A percentile compares a stretch with the other conserved stretches of the same genome.
These are phyloP conservation scores for Salvator merianae DNA, from an alignment of 2,113 vertebrate genomes.

Conservation along the genomic window DNA sequence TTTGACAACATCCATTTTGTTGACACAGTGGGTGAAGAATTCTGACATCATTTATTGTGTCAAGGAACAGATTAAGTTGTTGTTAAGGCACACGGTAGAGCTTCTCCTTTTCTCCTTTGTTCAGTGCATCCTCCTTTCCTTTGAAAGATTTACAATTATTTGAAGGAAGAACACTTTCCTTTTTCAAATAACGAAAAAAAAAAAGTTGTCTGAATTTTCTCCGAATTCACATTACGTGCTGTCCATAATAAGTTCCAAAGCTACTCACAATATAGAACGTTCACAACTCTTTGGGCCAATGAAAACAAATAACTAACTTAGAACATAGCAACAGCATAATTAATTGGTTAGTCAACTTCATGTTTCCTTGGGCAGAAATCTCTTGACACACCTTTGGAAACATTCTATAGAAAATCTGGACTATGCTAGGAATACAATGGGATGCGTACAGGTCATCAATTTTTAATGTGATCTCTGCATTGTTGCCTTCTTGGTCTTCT, in stretches of 20 bases:
- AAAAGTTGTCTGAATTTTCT: slow-evolving; percentile 44
- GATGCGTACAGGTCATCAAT: no score
- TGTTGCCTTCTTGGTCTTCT: no score
- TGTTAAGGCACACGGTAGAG: slow-evolving; percentile 67
- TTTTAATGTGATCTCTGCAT: no score
- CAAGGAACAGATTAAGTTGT: slow-evolving; percentile 73
- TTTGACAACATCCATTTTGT: slow-evolving; percentile 77
- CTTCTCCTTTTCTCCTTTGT: slow-evolving; percentile 49
- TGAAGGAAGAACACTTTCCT: slow-evolving; percentile 48
- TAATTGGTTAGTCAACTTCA: neutral
- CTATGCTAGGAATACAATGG: no score
- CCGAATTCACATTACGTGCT: slow-evolving; percentile 20
- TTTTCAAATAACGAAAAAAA: slow-evolving; percentile 49
- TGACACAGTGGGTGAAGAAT: slow-evolving; percentile 73
- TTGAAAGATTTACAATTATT: slow-evolving; percentile 47
- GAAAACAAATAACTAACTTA: neutral
- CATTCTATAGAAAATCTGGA: no score
- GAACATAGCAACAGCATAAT: neutral
- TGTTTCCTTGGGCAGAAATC: neutral
- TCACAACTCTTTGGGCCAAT: neutral
- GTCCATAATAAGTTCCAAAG: neutral
- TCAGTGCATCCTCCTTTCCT: slow-evolving; percentile 58
- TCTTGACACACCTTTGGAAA: neutral
- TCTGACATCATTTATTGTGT: slow-evolving; percentile 77
- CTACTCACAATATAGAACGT: neutral